Base-by-base conservation (phyloP, 2,113 vertebrate genomes). In the Grus americana region DNA sequence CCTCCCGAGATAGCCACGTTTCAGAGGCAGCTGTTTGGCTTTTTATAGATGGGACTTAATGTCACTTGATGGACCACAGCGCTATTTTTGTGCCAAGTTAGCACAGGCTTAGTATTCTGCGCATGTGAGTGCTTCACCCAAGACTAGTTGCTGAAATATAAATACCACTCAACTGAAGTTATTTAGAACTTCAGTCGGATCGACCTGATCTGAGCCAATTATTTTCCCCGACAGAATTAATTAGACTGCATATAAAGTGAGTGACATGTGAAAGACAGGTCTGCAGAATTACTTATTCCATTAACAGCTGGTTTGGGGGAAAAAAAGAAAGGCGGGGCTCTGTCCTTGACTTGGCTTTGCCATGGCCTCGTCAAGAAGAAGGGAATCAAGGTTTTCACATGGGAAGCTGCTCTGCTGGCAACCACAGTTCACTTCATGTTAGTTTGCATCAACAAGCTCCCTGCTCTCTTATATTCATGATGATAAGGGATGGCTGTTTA, bases 151-250 rank as follows among this genome's bases (percentile, higher is more conserved):
- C 86, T 92, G 93, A 95, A 97, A 92, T 97, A 97, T 90, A 98
- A 98, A 97, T 93, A 94, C 83, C 86, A 91, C 86, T 97, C 95
- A 90, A 80, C 74, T n/a, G 19, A 91, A 97, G 92, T 95, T 97
- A 96, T 97, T 97, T 95, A 94, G 95, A 97, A 95, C 88, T 97
- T 97, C 93, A 92, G 78, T 94, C 6, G 49, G 95, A 98, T 96
- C 10, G 3, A 97, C 97, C 93, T 36, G 73, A 97, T 97, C 90
- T 34, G 80, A 96, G 96, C 92, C 96, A 98, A 98, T 97, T 97
- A 97, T 97, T 98, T 97, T 96, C 97, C 81, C 61, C 4, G 10
- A 95, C 96, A 95, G 94, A 97, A 96, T 98, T 97, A 97, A 98
- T 98, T 97, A 97, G 95, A 94, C 96, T 92, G 91, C 94, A 96